Evolutionary conservation across 2,113 vertebrate species (phyloP).

Genomic region (Aegithalos caudatus): DNA sequence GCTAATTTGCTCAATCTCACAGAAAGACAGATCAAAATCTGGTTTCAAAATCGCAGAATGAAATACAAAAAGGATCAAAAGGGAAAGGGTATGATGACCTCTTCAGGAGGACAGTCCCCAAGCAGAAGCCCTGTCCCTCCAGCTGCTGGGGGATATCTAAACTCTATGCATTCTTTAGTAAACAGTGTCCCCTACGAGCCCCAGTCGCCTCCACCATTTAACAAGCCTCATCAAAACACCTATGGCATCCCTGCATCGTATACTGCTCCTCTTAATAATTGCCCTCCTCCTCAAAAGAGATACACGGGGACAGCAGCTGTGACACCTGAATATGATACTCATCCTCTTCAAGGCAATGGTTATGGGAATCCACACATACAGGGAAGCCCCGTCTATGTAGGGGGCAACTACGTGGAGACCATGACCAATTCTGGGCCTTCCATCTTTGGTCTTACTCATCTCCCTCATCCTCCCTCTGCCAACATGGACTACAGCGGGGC

Average conservation of each 20-base stretch:
- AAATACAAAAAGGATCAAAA: slow-evolving; percentile 99
- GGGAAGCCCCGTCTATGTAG: slow-evolving; percentile 93
- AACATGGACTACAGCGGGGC: slow-evolving; percentile 93
- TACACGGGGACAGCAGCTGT: slow-evolving; percentile 85
- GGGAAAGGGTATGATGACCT: slow-evolving; percentile 93
- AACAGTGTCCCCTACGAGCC: slow-evolving; percentile 93
- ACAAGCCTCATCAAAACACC: slow-evolving; percentile 88
- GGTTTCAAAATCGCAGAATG: slow-evolving; percentile 99
- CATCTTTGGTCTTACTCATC: slow-evolving; percentile 92
- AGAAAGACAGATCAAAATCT: slow-evolving; percentile 99
- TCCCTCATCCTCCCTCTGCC: slow-evolving; percentile 85
- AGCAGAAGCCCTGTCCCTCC: slow-evolving; percentile 88
- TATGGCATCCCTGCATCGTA: slow-evolving; percentile 91
- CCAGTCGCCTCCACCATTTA: slow-evolving; percentile 91
- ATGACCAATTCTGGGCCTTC: slow-evolving; percentile 89
- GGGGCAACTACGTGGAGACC: slow-evolving; percentile 93
- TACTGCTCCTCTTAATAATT: slow-evolving; percentile 85
- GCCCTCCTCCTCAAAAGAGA: slow-evolving; percentile 91
- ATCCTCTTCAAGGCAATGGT: slow-evolving; percentile 89
- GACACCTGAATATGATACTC: slow-evolving; percentile 91
- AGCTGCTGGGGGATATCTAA: slow-evolving; percentile 86
- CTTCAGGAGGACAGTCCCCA: slow-evolving; percentile 93
- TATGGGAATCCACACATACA: slow-evolving; percentile 94
- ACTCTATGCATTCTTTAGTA: slow-evolving; percentile 96
- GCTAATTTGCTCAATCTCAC: slow-evolving; percentile 97